Base-by-base conservation (phyloP, 2,797 vertebrate genomes). In the Fistularia commersonii region DNA sequence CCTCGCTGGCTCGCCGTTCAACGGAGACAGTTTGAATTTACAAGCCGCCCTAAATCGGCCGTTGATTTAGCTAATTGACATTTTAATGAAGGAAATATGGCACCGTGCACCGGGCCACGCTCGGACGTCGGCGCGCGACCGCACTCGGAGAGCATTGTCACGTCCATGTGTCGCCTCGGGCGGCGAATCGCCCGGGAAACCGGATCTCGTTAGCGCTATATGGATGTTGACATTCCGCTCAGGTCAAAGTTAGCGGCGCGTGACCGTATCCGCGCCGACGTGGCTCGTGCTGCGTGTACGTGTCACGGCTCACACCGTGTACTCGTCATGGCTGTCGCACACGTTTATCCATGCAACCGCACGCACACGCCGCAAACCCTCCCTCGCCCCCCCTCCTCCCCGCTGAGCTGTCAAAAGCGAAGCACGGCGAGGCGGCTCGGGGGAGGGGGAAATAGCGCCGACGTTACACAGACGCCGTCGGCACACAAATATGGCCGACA, bases 381-480 rank as follows among this genome's bases (percentile, higher is more conserved):
- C 23, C 2, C 23, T 4, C 23, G 2, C 6, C 39, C 39, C 8
- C 39, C 39, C 49, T 33, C 41, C 39, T n/a, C 48, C 72, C 76
- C 50, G 60, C 68, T 57, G 79, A 87, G 79, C 83, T 88, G 86
- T 88, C 86, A 86, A 57, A 80, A 73, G 68, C 85, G 76, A 85
- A 86, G 74, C 79, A 85, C 79, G 76, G 77, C 79, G 81, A 83
- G 38, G 74, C 23, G 78, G 68, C 86, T 85, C 82, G 50, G 69
- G 86, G 83, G 84, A 88, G 50, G 69, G 86, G 83, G 84, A 88
- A 88, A 86, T 83, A 84, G 79, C 78, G 77, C 71, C 66, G 69
- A 60, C 65, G 67, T 55, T 52, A 78, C 77, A 51, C 50, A 13
- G 39, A 45, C 33, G 46, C 32, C 47, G 3, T 53, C 48, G 54